Evolutionary conservation across 1,140 invertebrate species (phyloP), one percentile per base, ranked within the genome.

Genomic region (Mamestra configurata): DNA sequence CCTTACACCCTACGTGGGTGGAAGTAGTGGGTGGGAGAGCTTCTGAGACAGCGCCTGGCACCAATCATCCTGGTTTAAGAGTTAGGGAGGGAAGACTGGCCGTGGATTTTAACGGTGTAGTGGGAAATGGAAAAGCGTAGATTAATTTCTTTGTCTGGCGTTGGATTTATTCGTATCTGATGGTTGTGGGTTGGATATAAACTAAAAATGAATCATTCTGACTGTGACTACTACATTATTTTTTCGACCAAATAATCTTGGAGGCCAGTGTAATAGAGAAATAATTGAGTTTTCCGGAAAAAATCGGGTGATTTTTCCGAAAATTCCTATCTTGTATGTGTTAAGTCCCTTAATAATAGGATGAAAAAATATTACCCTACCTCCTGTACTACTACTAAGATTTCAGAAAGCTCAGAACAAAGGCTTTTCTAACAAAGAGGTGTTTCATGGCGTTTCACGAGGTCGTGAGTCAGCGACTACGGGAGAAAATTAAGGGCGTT

Each of bases 21-120:
- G 53, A 10, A 4, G 20, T 8, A 13, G 66, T 66, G 71, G 70
- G 77, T 31, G 71, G 51, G 70, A n/a, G 76, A 43, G 68, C 49
- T 73, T 20, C 53, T 55, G 40, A 79, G 71, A 72, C 72, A 85
- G 90, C 88, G 86, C 89, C 90, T 88, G 90, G 89, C 79, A 92
- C 90, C 89, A 83, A 87, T 85, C 79, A 80, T 80, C 75, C 83
- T 78, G 79, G 64, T 68, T 40, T 70, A 84, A 49, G 79, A 81
- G 77, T 22, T 51, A 64, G 82, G 20, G 53, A 43, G 40, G 35
- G 72, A 64, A 13, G 27, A 35, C 10, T 53, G n/a, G 11, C 13
- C 10, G 49, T 31, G 27, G 31, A 53, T 22, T 55, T 55, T 22
- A 35, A 20, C 11, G 31, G 40, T 59, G 20, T 37, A 22, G 18